A percentile compares a stretch with the other conserved stretches of the same genome.
Conservation (phyloP, 2,888 invertebrate species). For the Tanaodytes sp. region DNA sequence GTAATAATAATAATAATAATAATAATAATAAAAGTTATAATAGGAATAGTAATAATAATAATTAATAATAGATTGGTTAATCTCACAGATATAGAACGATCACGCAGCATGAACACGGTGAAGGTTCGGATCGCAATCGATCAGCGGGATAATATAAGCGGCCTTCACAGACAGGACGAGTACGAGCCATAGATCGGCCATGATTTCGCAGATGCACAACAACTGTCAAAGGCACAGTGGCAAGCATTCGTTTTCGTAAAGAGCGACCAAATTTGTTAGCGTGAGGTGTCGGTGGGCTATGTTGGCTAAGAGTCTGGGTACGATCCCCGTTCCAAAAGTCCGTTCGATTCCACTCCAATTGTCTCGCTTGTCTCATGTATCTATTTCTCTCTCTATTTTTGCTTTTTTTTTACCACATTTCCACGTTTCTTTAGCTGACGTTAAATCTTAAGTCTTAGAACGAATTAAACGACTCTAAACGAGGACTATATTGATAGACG, state of each 20-base stretch:
- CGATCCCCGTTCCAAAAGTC: slow-evolving; percentile 30
- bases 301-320: slow-evolving; percentile 15
- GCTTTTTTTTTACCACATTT: neutral
- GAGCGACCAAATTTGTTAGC: slow-evolving; percentile 34
- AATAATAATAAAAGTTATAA: no score
- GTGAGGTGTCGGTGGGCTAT: slow-evolving; percentile 33
- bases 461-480: slow-evolving; percentile 37
- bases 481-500: slow-evolving; percentile 30
- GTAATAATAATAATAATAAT: no score
- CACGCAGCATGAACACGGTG: slow-evolving; percentile 46
- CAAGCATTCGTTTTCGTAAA: slow-evolving; percentile 42
- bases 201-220: slow-evolving; percentile 47
- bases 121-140: slow-evolving; percentile 43
- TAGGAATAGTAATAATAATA: no score
- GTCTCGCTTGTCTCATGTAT: neutral
- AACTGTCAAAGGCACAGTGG: slow-evolving; percentile 48
- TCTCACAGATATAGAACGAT: slow-evolving; percentile 46
- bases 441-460: slow-evolving; percentile 44
- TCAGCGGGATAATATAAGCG: slow-evolving; percentile 43
- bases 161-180: slow-evolving; percentile 48
- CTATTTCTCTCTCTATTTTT: neutral
- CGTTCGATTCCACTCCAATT: slow-evolving; percentile 33
- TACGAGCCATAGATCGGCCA: slow-evolving; percentile 46
- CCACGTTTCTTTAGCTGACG: slow-evolving; percentile 11
- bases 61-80: slow-evolving; percentile 24